A percentile compares a stretch with the other conserved stretches of the same genome.
phyloP scores from a whole-genome alignment of 2,888 invertebrate genomes.

The Eupithecia inturbata region DNA sequence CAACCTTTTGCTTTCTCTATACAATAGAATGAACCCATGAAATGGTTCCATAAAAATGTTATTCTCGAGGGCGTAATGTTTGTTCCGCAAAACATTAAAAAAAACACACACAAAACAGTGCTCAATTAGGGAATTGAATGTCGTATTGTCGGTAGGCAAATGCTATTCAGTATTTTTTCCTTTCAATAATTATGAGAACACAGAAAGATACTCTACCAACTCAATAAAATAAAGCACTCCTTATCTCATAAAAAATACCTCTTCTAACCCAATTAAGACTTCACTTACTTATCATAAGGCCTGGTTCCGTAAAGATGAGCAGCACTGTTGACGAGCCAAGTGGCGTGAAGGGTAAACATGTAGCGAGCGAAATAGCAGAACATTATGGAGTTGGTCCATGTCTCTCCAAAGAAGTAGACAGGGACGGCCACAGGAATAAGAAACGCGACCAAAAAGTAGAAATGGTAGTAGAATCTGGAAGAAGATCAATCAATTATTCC shows the following conservation, averaged over 20 bases:
- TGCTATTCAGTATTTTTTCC: too few species aligned
- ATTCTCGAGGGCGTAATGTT: too few species aligned
- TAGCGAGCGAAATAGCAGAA: slow-evolving; percentile 86
- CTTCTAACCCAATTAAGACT: background rate
- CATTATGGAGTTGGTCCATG: slow-evolving; percentile 84
- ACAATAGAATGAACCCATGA: too few species aligned
- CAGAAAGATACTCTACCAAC: background rate
- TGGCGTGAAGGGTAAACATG: slow-evolving; percentile 86
- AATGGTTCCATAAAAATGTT: too few species aligned
- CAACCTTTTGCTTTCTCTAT: too few species aligned
- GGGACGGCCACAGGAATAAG: slow-evolving; percentile 87
- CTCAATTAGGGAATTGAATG: too few species aligned
- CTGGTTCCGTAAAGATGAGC: slow-evolving; percentile 91
- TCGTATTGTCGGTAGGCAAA: too few species aligned
- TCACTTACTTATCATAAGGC: slow-evolving; percentile 88
- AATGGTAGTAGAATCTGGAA: slow-evolving; percentile 85
- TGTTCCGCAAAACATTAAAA: too few species aligned
- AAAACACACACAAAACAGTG: too few species aligned
- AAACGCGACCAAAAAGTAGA: slow-evolving; percentile 85
- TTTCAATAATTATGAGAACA: too few species aligned
- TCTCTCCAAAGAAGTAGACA: slow-evolving; percentile 88
- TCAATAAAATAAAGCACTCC: background rate
- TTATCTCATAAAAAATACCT: background rate
- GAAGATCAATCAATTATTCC: background rate
- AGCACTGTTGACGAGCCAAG: slow-evolving; percentile 93